Percentiles rank a stretch among this genome's conserved stretches.
These are phyloP conservation scores for Andrena camellia DNA, from an alignment of 2,888 invertebrate species.

Conservation along the genomic window DNA sequence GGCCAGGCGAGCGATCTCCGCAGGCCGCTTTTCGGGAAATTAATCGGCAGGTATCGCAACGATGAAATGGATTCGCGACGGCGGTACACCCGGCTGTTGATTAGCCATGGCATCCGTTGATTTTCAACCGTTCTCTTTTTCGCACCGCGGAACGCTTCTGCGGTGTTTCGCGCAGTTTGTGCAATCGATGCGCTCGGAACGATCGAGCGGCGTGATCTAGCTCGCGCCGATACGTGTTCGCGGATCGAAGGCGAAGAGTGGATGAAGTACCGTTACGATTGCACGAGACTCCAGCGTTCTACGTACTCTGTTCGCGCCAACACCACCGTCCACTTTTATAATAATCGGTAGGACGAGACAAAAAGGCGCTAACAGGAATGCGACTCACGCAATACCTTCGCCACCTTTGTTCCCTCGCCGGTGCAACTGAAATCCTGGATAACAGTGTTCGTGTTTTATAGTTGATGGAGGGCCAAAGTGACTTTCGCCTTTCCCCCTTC, in stretches of 20 bases:
- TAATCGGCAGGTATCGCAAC: background rate
- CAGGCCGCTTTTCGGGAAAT: constrained; percentile 14
- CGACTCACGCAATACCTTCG: constrained; percentile 46
- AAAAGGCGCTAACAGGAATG: constrained; percentile 66
- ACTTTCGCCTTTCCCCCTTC: background rate
- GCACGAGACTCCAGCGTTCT: constrained; percentile 73
- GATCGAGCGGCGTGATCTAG: constrained; percentile 62
- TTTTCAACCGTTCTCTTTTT: background rate
- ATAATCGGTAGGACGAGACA: constrained; percentile 79
- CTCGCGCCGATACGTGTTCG: constrained; percentile 43
- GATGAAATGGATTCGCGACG: background rate
- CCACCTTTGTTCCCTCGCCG: constrained; percentile 39
- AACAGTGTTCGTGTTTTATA: background rate
- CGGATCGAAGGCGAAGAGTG: constrained; percentile 72
- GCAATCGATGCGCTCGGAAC: constrained; percentile 65
- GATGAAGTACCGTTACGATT: constrained; percentile 83
- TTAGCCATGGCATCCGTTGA: constrained; percentile 3
- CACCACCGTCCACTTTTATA: constrained; percentile 79
- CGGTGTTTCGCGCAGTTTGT: constrained; percentile 7
- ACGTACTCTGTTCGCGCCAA: constrained; percentile 58
- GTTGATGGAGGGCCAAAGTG: no score
- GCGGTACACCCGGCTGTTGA: background rate
- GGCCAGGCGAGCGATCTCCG: background rate
- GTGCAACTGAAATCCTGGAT: background rate
- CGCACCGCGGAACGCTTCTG: background rate